phyloP scores from a whole-genome alignment of 1,140 invertebrate genomes.

The Ptiloglossa arizonensis region DNA sequence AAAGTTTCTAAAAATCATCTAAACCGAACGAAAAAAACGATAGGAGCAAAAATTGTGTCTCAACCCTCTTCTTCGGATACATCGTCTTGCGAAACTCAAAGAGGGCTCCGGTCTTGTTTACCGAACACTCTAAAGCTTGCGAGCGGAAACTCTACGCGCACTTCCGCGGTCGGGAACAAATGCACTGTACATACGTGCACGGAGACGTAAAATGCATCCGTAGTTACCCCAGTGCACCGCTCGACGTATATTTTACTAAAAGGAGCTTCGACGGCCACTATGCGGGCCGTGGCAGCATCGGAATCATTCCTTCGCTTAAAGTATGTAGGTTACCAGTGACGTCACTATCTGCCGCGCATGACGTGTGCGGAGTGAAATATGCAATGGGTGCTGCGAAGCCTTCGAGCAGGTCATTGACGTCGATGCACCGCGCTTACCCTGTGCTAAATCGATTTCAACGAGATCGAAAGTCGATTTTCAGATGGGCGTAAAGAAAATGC shows the following conservation, averaged over 20 bases:
- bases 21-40: too few species aligned
- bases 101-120: neutral
- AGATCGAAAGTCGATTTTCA: neutral
- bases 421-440: neutral
- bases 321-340: constrained; percentile 51
- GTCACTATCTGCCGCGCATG: constrained; percentile 22
- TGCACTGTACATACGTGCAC: neutral
- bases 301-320: constrained; percentile 36
- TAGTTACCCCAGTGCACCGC: neutral
- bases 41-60: neutral
- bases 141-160: neutral
- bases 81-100: neutral
- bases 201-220: neutral
- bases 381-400: constrained; percentile 16
- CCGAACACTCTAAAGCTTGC: neutral
- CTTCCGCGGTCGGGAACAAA: neutral
- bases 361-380: constrained; percentile 26
- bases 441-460: neutral
- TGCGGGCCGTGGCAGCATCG: neutral
- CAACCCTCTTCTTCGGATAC: too few species aligned
- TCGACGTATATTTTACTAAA: neutral
- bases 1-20: too few species aligned
- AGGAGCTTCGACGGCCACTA: neutral
- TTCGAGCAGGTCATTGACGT: constrained; percentile 35
- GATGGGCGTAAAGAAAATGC: neutral